These are phyloP conservation scores for Tenebrosternarchus preto DNA, from an alignment of 2,113 vertebrate species.

Conservation along the genomic window DNA sequence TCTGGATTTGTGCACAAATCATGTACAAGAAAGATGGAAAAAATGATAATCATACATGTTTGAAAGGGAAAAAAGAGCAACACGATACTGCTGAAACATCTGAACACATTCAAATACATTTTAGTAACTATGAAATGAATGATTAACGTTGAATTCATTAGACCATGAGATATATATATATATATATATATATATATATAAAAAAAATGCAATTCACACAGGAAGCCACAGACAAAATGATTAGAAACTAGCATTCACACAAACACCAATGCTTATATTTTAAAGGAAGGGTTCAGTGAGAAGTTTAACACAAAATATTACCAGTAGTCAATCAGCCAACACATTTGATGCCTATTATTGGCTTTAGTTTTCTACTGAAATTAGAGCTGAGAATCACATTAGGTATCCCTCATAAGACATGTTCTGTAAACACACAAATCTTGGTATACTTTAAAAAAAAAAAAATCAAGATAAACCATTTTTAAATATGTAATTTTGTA, in stretches of 20 bases:
- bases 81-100: background rate
- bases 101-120: constrained; percentile 30
- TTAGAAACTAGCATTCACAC: constrained; percentile 64
- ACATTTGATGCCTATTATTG: too few relatives aligned
- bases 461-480: too few relatives aligned
- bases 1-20: constrained; percentile 46
- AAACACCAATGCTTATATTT: constrained; percentile 51
- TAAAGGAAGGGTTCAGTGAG: background rate
- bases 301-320: too few relatives aligned
- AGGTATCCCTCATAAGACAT: too few relatives aligned
- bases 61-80: background rate
- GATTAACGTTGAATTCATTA: constrained; percentile 10
- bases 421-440: too few relatives aligned
- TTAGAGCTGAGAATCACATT: too few relatives aligned
- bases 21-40: background rate
- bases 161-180: too few relatives aligned
- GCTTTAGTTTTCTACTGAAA: too few relatives aligned
- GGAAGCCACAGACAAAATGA: constrained; percentile 60
- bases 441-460: too few relatives aligned
- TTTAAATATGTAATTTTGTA: too few relatives aligned
- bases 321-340: too few relatives aligned
- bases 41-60: background rate
- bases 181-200: too few relatives aligned
- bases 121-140: constrained; percentile 13
- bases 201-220: constrained; percentile 1